These are phyloP conservation scores for Caenorhabditis sp. DNA, from an alignment of 2,888 invertebrate genomes.

Conservation along the genomic window DNA sequence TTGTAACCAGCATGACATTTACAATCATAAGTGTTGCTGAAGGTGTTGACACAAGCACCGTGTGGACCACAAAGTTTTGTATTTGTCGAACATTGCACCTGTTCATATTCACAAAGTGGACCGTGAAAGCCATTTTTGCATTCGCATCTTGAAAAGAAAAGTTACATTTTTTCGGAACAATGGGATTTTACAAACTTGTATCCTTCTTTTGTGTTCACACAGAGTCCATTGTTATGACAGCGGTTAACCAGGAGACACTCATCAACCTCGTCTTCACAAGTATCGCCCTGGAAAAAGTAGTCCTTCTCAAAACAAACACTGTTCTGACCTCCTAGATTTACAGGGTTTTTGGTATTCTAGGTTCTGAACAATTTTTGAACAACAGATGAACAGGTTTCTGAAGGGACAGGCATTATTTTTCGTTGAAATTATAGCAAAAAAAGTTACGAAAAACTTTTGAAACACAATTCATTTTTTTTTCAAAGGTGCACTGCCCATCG, in stretches of 20 bases:
- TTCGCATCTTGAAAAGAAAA: conserved; percentile 71
- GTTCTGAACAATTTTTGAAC: too few species aligned
- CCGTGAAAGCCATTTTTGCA: conserved; percentile 64
- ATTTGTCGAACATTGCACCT: conserved; percentile 50
- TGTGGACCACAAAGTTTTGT: conserved; percentile 53
- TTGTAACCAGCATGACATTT: conserved; percentile 83
- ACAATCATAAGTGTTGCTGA: conserved; percentile 71
- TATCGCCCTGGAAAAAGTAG: conserved; percentile 25
- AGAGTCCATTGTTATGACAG: conserved; percentile 63
- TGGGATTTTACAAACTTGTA: conserved; percentile 20
- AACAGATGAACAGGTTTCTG: too few species aligned
- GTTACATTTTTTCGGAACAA: neutral
- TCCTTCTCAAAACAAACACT: too few species aligned
- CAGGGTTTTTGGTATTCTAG: too few species aligned
- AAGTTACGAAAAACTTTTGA: too few species aligned
- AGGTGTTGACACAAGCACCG: conserved; percentile 41
- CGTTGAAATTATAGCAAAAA: too few species aligned
- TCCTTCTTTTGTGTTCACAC: conserved; percentile 56
- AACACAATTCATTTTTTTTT: too few species aligned
- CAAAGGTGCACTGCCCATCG: too few species aligned
- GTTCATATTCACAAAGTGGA: conserved; percentile 54
- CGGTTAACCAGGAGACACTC: conserved; percentile 62
- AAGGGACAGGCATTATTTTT: too few species aligned
- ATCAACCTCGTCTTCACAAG: conserved; percentile 63
- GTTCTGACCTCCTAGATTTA: too few species aligned